Conservation (phyloP, 2,113 vertebrate genomes). For the Ceyx margarethae region DNA sequence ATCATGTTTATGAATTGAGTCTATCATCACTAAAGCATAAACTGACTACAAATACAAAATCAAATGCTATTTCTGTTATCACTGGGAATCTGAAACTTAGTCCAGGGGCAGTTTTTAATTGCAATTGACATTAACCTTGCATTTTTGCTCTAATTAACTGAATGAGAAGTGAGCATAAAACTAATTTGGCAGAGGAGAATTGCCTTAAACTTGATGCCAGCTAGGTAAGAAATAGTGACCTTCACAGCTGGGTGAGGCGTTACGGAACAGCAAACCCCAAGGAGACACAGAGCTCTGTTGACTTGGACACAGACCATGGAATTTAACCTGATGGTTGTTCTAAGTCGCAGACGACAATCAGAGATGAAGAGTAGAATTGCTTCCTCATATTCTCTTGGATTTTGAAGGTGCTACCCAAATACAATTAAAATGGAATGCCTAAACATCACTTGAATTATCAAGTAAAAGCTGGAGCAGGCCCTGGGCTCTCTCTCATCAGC, state of each 20-base stretch:
- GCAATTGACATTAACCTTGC: neutral
- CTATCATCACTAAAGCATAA: neutral
- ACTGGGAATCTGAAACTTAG: neutral
- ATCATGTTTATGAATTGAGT: neutral
- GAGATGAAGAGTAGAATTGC: neutral
- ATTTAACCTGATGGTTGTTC: neutral
- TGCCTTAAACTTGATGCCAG: neutral
- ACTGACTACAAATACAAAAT: neutral
- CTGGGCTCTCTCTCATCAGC: neutral
- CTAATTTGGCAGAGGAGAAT: neutral
- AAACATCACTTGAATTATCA: neutral
- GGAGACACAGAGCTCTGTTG: neutral
- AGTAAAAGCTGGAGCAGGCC: neutral
- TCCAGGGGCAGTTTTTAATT: neutral
- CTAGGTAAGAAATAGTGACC: neutral
- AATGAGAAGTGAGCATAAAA: neutral
- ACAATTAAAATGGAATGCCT: neutral
- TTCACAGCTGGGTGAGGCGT: neutral
- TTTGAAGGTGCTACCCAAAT: neutral
- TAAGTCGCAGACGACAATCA: neutral
- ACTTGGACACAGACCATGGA: neutral
- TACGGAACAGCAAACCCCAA: neutral
- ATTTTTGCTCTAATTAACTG: neutral
- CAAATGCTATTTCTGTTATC: neutral
- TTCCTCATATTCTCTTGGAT: neutral